Conservation (phyloP, 2,797 vertebrate genomes). For the Oreortyx pictus region DNA sequence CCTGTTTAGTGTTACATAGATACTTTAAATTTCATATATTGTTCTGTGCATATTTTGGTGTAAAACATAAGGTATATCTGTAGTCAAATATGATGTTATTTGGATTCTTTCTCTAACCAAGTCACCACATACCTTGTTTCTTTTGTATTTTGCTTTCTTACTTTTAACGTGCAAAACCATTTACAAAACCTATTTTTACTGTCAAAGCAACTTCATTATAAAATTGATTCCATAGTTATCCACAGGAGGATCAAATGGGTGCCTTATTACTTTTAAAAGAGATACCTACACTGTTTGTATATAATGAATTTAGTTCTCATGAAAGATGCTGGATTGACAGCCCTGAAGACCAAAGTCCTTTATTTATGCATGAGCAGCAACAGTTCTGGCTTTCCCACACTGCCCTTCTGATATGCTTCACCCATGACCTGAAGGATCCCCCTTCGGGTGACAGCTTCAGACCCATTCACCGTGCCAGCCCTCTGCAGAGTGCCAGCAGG, state of each 20-base stretch:
- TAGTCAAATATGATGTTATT: background rate
- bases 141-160: background rate
- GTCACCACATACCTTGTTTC: background rate
- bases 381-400: conserved; percentile 67
- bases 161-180: background rate
- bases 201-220: background rate
- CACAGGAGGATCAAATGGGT: conserved; percentile 14
- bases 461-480: background rate
- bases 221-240: conserved; percentile 24
- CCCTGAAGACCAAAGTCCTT: conserved; percentile 59
- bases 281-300: conserved; percentile 20
- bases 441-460: conserved; percentile 45
- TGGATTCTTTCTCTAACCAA: background rate
- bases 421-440: conserved; percentile 63
- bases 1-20: background rate
- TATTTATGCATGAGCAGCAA: conserved; percentile 73
- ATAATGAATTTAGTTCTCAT: conserved; percentile 59
- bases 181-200: conserved; percentile 7
- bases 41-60: background rate
- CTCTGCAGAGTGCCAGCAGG: conserved; percentile 4
- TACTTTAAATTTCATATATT: background rate
- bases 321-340: conserved; percentile 72
- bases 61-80: background rate
- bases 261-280: conserved; percentile 31
- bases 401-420: conserved; percentile 61